A percentile compares a stretch with the other conserved stretches of the same genome.
Conservation (phyloP, 2,113 vertebrate species). For the Limnothrissa miodon region DNA sequence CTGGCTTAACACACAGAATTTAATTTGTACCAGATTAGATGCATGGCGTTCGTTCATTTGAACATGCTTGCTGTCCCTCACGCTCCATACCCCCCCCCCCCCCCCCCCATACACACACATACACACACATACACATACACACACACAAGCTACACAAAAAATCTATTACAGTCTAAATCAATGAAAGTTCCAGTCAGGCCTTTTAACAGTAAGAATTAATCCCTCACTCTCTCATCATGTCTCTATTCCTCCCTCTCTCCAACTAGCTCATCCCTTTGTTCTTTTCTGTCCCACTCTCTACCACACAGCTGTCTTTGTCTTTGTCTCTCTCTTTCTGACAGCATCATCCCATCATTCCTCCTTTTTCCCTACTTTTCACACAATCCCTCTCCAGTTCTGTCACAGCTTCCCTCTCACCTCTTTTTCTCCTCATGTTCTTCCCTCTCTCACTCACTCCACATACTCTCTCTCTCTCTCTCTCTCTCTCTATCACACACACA, state of each 20-base stretch:
- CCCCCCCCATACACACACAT: too few species aligned
- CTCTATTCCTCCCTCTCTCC: background rate
- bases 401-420: background rate
- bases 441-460: background rate
- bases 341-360: background rate
- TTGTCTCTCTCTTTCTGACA: background rate
- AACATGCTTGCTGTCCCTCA: background rate
- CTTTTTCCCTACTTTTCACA: conserved; percentile 14
- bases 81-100: background rate
- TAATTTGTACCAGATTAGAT: background rate
- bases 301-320: background rate
- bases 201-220: conserved; percentile 6
- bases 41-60: background rate
- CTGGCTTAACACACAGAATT: background rate
- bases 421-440: background rate
- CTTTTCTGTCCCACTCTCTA: background rate
- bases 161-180: background rate
- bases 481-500: background rate
- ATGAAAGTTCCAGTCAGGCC: background rate
- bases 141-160: conserved; percentile 3
- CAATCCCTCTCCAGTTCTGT: background rate
- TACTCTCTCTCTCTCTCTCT: background rate
- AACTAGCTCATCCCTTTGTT: background rate
- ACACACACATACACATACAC: background rate
- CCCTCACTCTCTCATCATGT: background rate